These are phyloP conservation scores for Nomada lathburiana DNA, from an alignment of 2,888 invertebrate genomes.

Conservation along the genomic window DNA sequence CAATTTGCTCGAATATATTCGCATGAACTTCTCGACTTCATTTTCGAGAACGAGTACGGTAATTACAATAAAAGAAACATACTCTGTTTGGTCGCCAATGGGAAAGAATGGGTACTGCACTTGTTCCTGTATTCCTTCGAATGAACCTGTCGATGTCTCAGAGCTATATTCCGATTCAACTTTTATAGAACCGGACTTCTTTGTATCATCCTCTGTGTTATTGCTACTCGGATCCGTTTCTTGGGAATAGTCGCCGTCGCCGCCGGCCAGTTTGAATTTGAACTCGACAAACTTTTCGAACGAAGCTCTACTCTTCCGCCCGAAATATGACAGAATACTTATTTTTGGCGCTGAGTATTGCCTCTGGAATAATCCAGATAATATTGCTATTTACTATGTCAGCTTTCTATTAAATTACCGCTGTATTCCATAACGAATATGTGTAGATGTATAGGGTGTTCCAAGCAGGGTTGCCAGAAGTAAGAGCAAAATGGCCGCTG, in stretches of 20 bases:
- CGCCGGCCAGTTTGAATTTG: background rate
- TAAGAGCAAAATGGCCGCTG: no score
- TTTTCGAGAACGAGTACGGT: background rate
- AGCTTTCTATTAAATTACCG: no score
- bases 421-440: no score
- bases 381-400: no score
- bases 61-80: background rate
- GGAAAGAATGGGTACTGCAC: constrained; percentile 18
- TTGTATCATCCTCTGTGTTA: background rate
- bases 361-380: constrained; percentile 14
- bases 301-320: background rate
- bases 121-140: background rate
- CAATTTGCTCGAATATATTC: no score
- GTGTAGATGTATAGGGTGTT: no score
- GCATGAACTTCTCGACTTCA: no score
- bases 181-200: background rate
- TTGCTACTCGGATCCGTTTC: background rate
- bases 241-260: background rate
- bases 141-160: background rate
- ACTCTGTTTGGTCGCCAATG: constrained; percentile 3
- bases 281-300: constrained; percentile 1
- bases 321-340: constrained; percentile 29
- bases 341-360: constrained; percentile 3
- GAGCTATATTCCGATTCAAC: background rate
- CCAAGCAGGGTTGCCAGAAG: no score